These are phyloP conservation scores for Ametastegia equiseti DNA, from an alignment of 2,888 invertebrate genomes.

Conservation along the genomic window DNA sequence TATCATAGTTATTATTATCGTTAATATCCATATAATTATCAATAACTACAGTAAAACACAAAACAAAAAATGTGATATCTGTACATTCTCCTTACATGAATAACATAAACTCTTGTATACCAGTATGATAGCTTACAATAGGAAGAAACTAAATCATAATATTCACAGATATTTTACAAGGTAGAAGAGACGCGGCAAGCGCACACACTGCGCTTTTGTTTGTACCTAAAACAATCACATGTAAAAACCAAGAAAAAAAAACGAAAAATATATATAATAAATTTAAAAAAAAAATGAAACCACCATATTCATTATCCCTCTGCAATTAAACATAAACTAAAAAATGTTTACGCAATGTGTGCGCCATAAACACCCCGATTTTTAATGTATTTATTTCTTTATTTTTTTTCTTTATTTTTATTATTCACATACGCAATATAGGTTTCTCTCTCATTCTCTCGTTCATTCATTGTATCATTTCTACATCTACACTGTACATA, in stretches of 20 bases:
- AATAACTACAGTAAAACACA: slow-evolving; percentile 76
- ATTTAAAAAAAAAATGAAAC: background rate
- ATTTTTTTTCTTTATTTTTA: no score
- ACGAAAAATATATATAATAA: background rate
- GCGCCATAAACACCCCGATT: slow-evolving; percentile 60
- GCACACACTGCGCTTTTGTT: slow-evolving; percentile 64
- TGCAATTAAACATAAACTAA: slow-evolving; percentile 50
- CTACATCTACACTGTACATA: slow-evolving; percentile 74
- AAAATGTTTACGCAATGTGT: slow-evolving; percentile 55
- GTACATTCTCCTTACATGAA: slow-evolving; percentile 75
- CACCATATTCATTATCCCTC: slow-evolving; percentile 7
- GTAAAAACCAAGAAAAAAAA: slow-evolving; percentile 23
- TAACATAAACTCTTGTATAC: slow-evolving; percentile 74
- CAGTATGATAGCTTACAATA: slow-evolving; percentile 72
- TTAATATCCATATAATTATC: slow-evolving; percentile 76
- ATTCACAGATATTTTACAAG: slow-evolving; percentile 76
- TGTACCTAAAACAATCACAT: slow-evolving; percentile 43
- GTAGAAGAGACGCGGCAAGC: slow-evolving; percentile 68
- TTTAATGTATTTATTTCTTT: no score
- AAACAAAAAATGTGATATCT: slow-evolving; percentile 76
- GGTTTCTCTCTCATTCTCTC: slow-evolving; percentile 62
- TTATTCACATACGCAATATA: slow-evolving; percentile 69
- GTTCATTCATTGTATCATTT: slow-evolving; percentile 61
- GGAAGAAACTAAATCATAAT: slow-evolving; percentile 76
- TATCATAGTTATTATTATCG: slow-evolving; percentile 76